Evolutionary conservation across 2,113 vertebrate species (phyloP).

Genomic region (Nibea coibor): DNA sequence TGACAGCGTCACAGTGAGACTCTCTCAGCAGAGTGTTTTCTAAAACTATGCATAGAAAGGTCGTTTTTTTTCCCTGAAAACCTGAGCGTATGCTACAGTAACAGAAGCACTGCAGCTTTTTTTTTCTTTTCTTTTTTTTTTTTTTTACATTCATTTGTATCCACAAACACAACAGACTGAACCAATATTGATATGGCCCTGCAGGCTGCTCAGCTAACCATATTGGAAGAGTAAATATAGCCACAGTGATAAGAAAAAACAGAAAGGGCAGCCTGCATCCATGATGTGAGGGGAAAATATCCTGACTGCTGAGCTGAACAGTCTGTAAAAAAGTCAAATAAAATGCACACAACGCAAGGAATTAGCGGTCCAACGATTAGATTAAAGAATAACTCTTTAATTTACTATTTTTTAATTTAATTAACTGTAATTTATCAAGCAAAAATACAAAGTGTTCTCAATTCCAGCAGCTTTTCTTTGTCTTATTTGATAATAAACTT

Average conservation of each 20-base stretch:
- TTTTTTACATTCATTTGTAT: conserved; percentile 74
- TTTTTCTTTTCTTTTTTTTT: conserved; percentile 12
- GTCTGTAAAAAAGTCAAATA: not conserved
- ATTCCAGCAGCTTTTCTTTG: conserved; percentile 1
- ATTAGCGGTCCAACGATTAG: not conserved
- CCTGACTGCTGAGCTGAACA: not conserved
- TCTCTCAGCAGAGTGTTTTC: not conserved
- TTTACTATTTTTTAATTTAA: not conserved
- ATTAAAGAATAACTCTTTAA: not conserved
- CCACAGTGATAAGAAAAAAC: conserved; percentile 63
- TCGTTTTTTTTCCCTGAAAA: not conserved
- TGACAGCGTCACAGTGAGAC: not conserved
- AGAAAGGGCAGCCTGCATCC: conserved; percentile 38
- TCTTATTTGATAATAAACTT: not conserved
- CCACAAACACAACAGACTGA: conserved; percentile 71
- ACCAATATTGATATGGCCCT: conserved; percentile 79
- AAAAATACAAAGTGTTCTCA: not conserved
- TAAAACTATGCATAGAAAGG: not conserved
- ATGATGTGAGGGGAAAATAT: conserved; percentile 17
- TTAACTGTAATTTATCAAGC: not conserved
- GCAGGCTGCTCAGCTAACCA: conserved; percentile 65
- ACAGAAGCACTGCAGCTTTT: conserved; percentile 52
- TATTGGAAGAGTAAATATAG: conserved; percentile 77
- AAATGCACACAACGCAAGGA: not conserved
- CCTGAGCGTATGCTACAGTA: not conserved